A percentile compares a stretch with the other conserved stretches of the same genome.
phyloP scores from a whole-genome alignment of 2,113 vertebrate species.

The Macquaria ambigua region DNA sequence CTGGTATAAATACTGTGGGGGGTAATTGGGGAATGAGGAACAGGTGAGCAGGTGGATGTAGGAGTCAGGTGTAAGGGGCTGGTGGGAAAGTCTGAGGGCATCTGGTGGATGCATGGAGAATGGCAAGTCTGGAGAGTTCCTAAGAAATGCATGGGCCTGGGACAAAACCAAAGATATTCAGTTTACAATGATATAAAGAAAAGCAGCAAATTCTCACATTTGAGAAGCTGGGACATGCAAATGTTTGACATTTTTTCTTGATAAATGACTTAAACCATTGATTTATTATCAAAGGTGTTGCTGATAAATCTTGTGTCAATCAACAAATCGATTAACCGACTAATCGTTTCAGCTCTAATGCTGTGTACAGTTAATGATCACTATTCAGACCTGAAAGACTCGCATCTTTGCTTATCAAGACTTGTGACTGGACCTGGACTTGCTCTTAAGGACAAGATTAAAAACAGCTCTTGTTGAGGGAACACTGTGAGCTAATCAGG shows the following conservation, averaged over 20 bases:
- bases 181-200: background rate
- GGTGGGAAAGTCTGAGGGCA: background rate
- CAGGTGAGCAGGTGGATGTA: background rate
- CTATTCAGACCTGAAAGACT: background rate
- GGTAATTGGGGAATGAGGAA: no score
- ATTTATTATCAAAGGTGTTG: background rate
- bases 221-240: background rate
- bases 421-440: background rate
- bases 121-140: background rate
- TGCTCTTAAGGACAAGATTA: background rate
- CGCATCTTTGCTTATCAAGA: background rate
- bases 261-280: background rate
- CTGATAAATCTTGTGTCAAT: background rate
- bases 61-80: background rate
- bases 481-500: background rate
- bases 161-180: background rate
- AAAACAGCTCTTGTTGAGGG: background rate
- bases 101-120: background rate
- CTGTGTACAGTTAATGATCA: background rate
- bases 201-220: background rate
- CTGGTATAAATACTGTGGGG: background rate
- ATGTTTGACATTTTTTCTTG: background rate
- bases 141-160: no score
- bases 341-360: background rate
- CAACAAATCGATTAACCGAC: background rate